phyloP scores from a whole-genome alignment of 2,113 vertebrate species.

The Actenoides hombroni region DNA sequence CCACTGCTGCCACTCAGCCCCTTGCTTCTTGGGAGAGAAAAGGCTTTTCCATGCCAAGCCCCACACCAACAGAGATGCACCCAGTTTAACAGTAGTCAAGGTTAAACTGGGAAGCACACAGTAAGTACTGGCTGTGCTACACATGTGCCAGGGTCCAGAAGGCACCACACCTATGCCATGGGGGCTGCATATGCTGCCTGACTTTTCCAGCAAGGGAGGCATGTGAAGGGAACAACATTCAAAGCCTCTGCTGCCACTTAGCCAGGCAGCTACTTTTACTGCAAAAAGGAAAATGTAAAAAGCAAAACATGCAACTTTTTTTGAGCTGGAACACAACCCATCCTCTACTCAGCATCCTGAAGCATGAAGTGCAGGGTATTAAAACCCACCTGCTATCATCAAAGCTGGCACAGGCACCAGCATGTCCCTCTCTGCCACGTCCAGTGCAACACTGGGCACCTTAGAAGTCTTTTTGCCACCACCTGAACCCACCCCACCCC shows the following conservation, averaged over 20 bases:
- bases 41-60: background rate
- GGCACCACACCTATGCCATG: fast-evolving
- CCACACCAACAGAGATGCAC: background rate
- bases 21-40: background rate
- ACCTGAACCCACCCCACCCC: no score
- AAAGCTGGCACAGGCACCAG: background rate
- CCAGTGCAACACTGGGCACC: fast-evolving
- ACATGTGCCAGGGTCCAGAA: fast-evolving
- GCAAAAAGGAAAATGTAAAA: background rate
- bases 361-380: fast-evolving
- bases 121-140: background rate
- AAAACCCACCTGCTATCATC: background rate
- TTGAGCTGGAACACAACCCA: fast-evolving
- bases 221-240: background rate
- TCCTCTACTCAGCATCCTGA: background rate
- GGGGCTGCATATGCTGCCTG: background rate
- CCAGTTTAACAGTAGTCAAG: fast-evolving
- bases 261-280: background rate
- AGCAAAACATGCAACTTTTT: background rate
- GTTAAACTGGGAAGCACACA: fast-evolving
- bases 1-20: no score
- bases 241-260: background rate
- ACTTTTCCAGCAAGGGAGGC: background rate
- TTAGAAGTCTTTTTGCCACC: background rate
- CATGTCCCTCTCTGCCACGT: fast-evolving